These are phyloP conservation scores for Montipora capricornis DNA, from an alignment of 64 coral and sea anemone species.

Conservation along the genomic window DNA sequence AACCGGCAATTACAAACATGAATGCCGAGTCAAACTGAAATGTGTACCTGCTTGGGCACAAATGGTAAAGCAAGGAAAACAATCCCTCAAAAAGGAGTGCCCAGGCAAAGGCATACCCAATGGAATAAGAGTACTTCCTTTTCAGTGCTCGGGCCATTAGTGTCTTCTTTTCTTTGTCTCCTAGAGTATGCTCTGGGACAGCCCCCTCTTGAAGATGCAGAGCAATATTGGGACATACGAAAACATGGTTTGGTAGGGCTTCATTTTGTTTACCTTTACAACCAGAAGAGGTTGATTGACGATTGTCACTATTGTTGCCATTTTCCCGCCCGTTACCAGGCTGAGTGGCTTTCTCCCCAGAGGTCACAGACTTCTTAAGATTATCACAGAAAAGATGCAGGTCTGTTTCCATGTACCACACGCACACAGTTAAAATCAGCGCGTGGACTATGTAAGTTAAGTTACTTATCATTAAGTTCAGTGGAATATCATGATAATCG, in stretches of 20 bases:
- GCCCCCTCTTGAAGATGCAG: slow-evolving; percentile 44
- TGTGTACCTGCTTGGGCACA: slow-evolving; percentile 67
- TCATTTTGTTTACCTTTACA: background rate
- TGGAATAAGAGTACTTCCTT: slow-evolving; percentile 66
- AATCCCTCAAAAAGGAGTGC: slow-evolving; percentile 73
- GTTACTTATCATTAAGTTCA: slow-evolving; percentile 82
- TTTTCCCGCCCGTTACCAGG: background rate
- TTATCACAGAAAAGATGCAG: background rate
- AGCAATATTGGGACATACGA: background rate
- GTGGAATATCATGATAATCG: slow-evolving; percentile 37
- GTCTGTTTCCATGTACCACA: slow-evolving; percentile 42
- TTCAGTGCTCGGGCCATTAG: slow-evolving; percentile 30
- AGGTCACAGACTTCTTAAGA: background rate
- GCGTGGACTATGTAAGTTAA: slow-evolving; percentile 67
- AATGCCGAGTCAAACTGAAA: slow-evolving; percentile 86
- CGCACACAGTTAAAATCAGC: slow-evolving; percentile 42
- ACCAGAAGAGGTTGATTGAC: background rate
- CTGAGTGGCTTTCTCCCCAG: no score
- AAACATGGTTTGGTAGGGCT: background rate
- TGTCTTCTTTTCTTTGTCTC: background rate
- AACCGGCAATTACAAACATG: slow-evolving; percentile 76
- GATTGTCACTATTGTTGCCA: background rate
- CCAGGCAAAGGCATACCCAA: slow-evolving; percentile 85
- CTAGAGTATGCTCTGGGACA: background rate
- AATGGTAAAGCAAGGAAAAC: slow-evolving; percentile 75